Conservation (phyloP, 1,140 invertebrate species). For the Psilanteris sp. region DNA sequence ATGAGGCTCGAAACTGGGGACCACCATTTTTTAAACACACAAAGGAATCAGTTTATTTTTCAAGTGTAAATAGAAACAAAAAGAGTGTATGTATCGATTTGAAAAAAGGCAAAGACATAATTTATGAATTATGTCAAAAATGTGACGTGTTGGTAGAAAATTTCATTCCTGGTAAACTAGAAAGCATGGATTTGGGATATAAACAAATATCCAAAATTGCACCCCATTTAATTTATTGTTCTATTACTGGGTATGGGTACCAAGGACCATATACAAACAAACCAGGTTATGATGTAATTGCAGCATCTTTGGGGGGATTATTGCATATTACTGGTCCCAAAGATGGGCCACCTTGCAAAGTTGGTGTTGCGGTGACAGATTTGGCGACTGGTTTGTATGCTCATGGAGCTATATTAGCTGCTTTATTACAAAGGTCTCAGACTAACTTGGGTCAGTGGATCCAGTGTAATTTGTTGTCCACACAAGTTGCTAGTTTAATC, state of each 20-base stretch:
- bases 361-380: constrained; percentile 96
- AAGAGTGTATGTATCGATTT: constrained; percentile 95
- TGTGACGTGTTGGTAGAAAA: constrained; percentile 97
- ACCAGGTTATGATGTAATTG: constrained; percentile 97
- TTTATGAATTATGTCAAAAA: constrained; percentile 86
- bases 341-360: constrained; percentile 90
- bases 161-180: constrained; percentile 94
- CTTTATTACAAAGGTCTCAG: constrained; percentile 87
- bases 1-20: constrained; percentile 95
- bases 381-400: constrained; percentile 95
- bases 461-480: constrained; percentile 95
- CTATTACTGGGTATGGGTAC: constrained; percentile 94
- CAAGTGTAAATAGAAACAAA: constrained; percentile 96
- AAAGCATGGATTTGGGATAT: constrained; percentile 89
- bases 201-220: constrained; percentile 85
- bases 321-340: constrained; percentile 92
- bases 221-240: constrained; percentile 94
- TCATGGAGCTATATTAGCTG: constrained; percentile 96
- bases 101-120: constrained; percentile 86
- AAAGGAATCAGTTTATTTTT: constrained; percentile 89
- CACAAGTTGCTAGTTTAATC: constrained; percentile 92
- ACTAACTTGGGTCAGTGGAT: constrained; percentile 94
- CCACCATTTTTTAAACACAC: constrained; percentile 90
- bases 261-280: constrained; percentile 90
- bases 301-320: constrained; percentile 93